Percentiles rank a stretch among this genome's conserved stretches.
Conservation (phyloP, 2,797 vertebrate species). For the Pipistrellus nathusii region DNA sequence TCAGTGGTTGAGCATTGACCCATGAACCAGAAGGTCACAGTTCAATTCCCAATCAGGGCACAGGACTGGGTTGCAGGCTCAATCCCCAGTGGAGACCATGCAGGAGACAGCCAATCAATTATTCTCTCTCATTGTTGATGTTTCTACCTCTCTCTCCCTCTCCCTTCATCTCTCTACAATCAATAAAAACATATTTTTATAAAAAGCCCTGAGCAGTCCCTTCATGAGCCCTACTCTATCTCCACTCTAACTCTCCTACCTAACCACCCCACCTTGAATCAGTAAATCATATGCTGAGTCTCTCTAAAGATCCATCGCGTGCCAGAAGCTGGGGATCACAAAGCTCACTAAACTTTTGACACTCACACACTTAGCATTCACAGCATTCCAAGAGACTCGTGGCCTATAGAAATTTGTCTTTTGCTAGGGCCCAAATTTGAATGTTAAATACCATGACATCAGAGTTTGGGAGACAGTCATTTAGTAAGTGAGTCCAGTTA, state of each 20-base stretch:
- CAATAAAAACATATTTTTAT: no score
- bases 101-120: no score
- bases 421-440: slow-evolving; percentile 11
- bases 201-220: background rate
- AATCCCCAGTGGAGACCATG: no score
- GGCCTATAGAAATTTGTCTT: background rate
- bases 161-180: no score
- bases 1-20: no score
- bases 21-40: no score
- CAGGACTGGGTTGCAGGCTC: no score
- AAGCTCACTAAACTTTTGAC: background rate
- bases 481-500: background rate
- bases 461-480: background rate
- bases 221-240: background rate
- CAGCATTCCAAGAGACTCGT: background rate
- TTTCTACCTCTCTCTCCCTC: no score
- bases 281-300: background rate
- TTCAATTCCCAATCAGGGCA: no score
- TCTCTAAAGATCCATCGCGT: background rate
- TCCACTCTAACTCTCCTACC: background rate
- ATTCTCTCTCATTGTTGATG: no score
- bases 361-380: background rate
- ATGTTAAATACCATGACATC: background rate
- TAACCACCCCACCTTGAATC: background rate
- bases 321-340: background rate